Evolutionary conservation across 2,888 invertebrate genomes (phyloP).

Genomic region (Tipula lateralis): DNA sequence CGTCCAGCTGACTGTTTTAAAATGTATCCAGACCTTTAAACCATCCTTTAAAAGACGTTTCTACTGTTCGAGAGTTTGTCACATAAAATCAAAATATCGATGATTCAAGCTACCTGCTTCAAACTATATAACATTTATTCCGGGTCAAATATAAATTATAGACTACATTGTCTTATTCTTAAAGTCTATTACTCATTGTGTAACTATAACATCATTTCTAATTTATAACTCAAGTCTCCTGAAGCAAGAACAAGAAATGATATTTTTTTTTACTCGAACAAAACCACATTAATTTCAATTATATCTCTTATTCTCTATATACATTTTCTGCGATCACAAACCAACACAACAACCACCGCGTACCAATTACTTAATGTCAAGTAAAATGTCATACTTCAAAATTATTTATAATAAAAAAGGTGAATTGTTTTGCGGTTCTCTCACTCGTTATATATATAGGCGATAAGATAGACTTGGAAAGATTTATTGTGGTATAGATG

Average conservation of each 20-base stretch:
- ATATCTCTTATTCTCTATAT: background rate
- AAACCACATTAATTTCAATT: background rate
- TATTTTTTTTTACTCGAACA: background rate
- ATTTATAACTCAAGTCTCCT: background rate
- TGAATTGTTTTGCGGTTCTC: background rate
- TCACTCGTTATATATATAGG: too few relatives aligned
- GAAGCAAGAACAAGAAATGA: background rate
- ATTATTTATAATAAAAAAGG: background rate
- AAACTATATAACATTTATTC: background rate
- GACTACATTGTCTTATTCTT: background rate
- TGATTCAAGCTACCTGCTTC: background rate
- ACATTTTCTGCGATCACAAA: background rate
- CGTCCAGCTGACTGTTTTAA: too few relatives aligned
- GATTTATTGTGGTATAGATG: background rate
- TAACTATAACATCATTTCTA: background rate
- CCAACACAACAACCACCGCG: background rate
- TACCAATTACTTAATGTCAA: constrained; percentile 24
- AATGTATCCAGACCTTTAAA: too few relatives aligned
- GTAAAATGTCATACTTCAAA: constrained; percentile 24
- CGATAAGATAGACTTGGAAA: background rate
- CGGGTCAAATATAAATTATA: background rate
- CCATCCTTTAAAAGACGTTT: too few relatives aligned
- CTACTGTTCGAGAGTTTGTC: too few relatives aligned
- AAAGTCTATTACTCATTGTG: background rate
- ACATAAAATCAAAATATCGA: background rate